A percentile compares a stretch with the other conserved stretches of the same genome.
These are phyloP conservation scores for Rhizoglyphus robini DNA, from an alignment of 1,140 invertebrate species.

Conservation along the genomic window DNA sequence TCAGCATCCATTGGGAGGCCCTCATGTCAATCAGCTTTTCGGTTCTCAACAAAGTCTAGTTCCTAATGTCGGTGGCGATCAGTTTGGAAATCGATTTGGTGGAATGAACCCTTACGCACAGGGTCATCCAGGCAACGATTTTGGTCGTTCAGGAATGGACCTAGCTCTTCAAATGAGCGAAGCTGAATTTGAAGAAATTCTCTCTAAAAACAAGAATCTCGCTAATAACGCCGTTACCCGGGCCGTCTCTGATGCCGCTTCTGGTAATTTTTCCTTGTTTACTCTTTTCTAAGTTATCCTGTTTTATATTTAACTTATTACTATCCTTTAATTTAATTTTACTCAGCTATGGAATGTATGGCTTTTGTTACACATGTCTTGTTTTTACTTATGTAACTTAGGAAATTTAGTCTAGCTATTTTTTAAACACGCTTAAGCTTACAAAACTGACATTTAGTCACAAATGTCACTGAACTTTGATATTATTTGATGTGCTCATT, in stretches of 20 bases:
- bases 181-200: conserved; percentile 78
- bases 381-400: no score
- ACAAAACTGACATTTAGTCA: no score
- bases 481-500: no score
- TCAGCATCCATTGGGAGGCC: conserved; percentile 35
- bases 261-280: conserved; percentile 22
- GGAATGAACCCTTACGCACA: conserved; percentile 6
- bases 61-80: not conserved
- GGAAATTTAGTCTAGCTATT: no score
- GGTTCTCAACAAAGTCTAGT: conserved; percentile 38
- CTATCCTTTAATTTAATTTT: not conserved
- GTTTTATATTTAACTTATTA: conserved; percentile 15
- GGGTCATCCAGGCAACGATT: conserved; percentile 20
- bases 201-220: conserved; percentile 90
- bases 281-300: not conserved
- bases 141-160: conserved; percentile 17
- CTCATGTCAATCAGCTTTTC: conserved; percentile 93
- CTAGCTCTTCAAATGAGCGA: conserved; percentile 18
- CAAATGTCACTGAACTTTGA: no score
- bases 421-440: no score
- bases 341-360: no score
- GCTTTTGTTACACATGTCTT: no score
- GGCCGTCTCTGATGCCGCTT: conserved; percentile 91
- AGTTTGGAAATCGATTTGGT: conserved; percentile 7
- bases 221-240: conserved; percentile 90